phyloP scores from a whole-genome alignment of 2,797 vertebrate genomes.

The Enteromius afrohamiltoni region DNA sequence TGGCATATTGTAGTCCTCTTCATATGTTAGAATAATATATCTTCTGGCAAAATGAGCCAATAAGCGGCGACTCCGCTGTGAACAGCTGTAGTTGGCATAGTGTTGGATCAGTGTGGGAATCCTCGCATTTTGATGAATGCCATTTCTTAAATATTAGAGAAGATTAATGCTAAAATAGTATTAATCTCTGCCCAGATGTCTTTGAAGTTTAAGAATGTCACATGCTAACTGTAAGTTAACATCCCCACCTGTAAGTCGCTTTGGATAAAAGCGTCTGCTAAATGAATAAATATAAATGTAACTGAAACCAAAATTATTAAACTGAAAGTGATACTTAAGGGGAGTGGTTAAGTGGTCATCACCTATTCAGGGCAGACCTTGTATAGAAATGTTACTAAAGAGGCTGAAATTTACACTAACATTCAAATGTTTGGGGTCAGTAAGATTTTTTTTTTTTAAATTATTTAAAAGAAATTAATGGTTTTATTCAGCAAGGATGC shows the following conservation, averaged over 20 bases:
- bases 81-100: not conserved
- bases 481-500: not conserved
- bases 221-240: too few relatives aligned
- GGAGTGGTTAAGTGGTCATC: not conserved
- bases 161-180: conserved; percentile 9
- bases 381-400: not conserved
- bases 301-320: not conserved
- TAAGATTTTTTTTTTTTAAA: not conserved
- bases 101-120: not conserved
- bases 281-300: too few relatives aligned
- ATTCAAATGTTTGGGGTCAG: not conserved
- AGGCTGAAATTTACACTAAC: not conserved
- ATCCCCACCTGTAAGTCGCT: too few relatives aligned
- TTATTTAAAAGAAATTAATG: not conserved
- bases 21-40: not conserved
- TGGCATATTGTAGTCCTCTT: not conserved
- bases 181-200: not conserved
- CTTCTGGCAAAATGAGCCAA: not conserved
- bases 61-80: not conserved
- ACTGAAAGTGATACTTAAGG: too few relatives aligned
- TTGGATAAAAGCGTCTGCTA: too few relatives aligned
- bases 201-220: not conserved
- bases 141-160: not conserved
- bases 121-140: not conserved
- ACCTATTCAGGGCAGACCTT: not conserved